Percentiles rank a stretch among this genome's conserved stretches.
Conservation (phyloP, 1,140 invertebrate genomes). For the Drosophila prosaltans region DNA sequence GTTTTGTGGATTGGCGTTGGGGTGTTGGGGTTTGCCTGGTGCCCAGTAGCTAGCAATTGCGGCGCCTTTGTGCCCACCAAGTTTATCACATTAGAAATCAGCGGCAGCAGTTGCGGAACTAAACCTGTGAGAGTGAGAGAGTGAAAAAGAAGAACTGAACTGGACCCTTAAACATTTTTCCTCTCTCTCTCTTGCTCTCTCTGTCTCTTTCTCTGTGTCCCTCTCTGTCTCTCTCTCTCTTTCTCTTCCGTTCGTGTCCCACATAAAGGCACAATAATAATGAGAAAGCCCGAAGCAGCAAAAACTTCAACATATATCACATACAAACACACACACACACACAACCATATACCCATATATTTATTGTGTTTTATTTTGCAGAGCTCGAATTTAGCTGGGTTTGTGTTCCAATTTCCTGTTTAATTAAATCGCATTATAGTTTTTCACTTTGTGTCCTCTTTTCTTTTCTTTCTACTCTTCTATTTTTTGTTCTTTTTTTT, state of each 20-base stretch:
- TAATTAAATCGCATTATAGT: conserved; percentile 81
- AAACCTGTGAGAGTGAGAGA: neutral
- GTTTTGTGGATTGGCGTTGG: neutral
- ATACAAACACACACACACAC: conserved; percentile 33
- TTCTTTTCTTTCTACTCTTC: conserved; percentile 27
- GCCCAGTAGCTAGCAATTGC: conserved; percentile 19
- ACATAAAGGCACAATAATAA: conserved; percentile 79
- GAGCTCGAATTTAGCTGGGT: conserved; percentile 14
- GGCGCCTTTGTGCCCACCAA: conserved; percentile 41
- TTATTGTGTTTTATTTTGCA: conserved; percentile 7
- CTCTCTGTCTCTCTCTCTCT: conserved; percentile 17
- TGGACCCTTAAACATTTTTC: conserved; percentile 18
- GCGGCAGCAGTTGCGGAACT: conserved; percentile 44
- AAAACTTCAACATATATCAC: conserved; percentile 44
- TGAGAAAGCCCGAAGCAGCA: conserved; percentile 65
- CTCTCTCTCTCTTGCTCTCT: conserved; percentile 10
- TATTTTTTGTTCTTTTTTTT: conserved; percentile 18
- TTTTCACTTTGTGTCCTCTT: conserved; percentile 58
- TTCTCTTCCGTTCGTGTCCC: conserved; percentile 29
- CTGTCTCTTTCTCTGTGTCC: conserved; percentile 13
- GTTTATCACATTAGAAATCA: conserved; percentile 76
- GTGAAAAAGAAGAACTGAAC: neutral
- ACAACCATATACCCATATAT: neutral
- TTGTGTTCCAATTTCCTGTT: conserved; percentile 75
- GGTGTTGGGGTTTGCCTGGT: neutral